Evolutionary conservation across 2,888 invertebrate species (phyloP).

Genomic region (Caenorhabditis panamensis): DNA sequence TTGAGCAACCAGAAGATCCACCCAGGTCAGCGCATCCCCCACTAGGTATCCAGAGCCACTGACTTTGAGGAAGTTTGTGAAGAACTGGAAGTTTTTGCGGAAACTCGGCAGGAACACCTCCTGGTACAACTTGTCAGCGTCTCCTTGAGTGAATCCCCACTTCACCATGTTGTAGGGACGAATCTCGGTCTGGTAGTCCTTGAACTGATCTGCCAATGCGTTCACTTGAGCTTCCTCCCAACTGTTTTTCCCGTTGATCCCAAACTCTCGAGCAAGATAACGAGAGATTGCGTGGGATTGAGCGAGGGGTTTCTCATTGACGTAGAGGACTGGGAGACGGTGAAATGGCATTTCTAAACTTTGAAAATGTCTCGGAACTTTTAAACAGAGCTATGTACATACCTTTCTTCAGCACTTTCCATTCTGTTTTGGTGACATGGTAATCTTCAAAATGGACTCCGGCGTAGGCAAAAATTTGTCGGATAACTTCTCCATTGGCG

Average conservation of each 20-base stretch:
- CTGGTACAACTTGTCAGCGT: conserved; percentile 53
- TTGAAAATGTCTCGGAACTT: too few relatives aligned
- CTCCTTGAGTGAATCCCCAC: conserved; percentile 66
- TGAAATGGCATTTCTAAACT: conserved; percentile 69
- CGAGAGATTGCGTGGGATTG: conserved; percentile 71
- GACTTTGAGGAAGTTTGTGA: conserved; percentile 48
- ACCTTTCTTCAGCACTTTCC: conserved; percentile 62
- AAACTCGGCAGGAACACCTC: conserved; percentile 51
- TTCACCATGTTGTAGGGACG: conserved; percentile 59
- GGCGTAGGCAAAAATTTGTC: conserved; percentile 56
- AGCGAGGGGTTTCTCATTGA: conserved; percentile 68
- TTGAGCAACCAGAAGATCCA: conserved; percentile 73
- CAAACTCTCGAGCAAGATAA: conserved; percentile 66
- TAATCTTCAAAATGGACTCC: conserved; percentile 66
- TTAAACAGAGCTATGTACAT: too few relatives aligned
- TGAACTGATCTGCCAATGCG: conserved; percentile 68
- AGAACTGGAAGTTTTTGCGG: conserved; percentile 33
- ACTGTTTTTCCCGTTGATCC: conserved; percentile 67
- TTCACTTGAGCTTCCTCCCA: conserved; percentile 71
- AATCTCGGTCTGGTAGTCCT: conserved; percentile 64
- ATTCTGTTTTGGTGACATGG: conserved; percentile 48
- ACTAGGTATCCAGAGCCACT: conserved; percentile 72
- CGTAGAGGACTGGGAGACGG: conserved; percentile 70
- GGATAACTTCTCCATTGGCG: conserved; percentile 50
- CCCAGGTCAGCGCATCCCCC: conserved; percentile 70